A percentile compares a stretch with the other conserved stretches of the same genome.
These are phyloP conservation scores for Hiodon tergisus DNA, from an alignment of 2,113 vertebrate genomes.

Conservation along the genomic window DNA sequence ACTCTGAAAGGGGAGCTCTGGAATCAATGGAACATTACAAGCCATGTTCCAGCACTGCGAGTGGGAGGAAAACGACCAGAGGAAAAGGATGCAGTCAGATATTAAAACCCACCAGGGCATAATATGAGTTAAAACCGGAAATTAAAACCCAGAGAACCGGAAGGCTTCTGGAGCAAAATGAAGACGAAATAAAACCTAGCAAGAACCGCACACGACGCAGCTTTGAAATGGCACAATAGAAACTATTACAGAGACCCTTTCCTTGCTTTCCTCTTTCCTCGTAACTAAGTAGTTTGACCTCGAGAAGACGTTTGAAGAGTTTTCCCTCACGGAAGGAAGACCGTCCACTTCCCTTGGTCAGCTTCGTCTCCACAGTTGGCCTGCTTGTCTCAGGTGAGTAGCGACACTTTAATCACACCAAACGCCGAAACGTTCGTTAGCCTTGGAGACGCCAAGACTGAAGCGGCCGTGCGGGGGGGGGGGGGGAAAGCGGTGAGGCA, in stretches of 20 bases:
- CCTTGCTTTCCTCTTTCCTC: not conserved
- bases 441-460: too few relatives aligned
- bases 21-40: not conserved
- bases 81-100: not conserved
- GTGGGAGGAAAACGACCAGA: not conserved
- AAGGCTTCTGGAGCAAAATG: constrained; percentile 2
- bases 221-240: constrained; percentile 1
- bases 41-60: not conserved
- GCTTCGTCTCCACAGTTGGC: too few relatives aligned
- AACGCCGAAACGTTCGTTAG: too few relatives aligned
- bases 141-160: not conserved
- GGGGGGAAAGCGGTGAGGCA: not conserved
- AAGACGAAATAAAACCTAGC: not conserved
- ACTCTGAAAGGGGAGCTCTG: not conserved
- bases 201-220: not conserved
- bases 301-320: too few relatives aligned
- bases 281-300: too few relatives aligned
- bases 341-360: too few relatives aligned
- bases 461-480: too few relatives aligned
- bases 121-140: constrained; percentile 6
- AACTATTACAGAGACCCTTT: not conserved
- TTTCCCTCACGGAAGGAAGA: too few relatives aligned
- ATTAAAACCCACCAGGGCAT: not conserved
- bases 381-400: too few relatives aligned
- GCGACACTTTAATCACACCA: too few relatives aligned